Percentiles rank a stretch among this genome's conserved stretches.
These are phyloP conservation scores for Eustalomyia histrio DNA, from an alignment of 2,888 invertebrate genomes.

Conservation along the genomic window DNA sequence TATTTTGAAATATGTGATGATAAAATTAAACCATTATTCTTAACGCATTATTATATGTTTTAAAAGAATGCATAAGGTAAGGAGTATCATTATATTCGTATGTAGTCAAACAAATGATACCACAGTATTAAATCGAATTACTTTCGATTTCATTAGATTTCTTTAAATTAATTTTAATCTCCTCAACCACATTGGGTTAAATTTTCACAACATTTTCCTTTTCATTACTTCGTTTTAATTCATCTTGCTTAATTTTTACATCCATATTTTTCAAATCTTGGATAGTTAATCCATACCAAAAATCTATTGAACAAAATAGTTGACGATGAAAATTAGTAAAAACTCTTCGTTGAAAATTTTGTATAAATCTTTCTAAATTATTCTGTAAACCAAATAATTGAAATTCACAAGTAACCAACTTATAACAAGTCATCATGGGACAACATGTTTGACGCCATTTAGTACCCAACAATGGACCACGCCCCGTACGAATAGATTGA, in stretches of 20 bases:
- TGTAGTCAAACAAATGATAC: too few relatives aligned
- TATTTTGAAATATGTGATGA: too few relatives aligned
- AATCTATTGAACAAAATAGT: conserved; percentile 99
- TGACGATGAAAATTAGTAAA: conserved; percentile 99
- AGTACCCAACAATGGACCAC: conserved; percentile 91
- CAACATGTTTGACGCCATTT: conserved; percentile 89
- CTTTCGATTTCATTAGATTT: too few relatives aligned
- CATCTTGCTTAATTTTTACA: conserved; percentile 81
- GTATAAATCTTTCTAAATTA: conserved; percentile 94
- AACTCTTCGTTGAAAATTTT: conserved; percentile 93
- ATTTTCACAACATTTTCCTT: neutral
- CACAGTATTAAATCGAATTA: too few relatives aligned
- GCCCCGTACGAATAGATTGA: conserved; percentile 93
- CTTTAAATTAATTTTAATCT: neutral
- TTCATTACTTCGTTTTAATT: neutral
- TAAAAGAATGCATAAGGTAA: too few relatives aligned
- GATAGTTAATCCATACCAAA: conserved; percentile 98
- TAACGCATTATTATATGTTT: too few relatives aligned
- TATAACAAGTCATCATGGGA: conserved; percentile 99
- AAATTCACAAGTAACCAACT: conserved; percentile 97
- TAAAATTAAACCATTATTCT: too few relatives aligned
- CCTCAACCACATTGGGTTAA: neutral
- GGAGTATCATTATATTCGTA: too few relatives aligned
- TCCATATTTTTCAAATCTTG: conserved; percentile 97
- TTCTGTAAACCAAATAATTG: conserved; percentile 98